Evolutionary conservation across 2,888 invertebrate species (phyloP), one percentile per base, ranked within the genome.

Genomic region (Pseudanteris insignis): DNA sequence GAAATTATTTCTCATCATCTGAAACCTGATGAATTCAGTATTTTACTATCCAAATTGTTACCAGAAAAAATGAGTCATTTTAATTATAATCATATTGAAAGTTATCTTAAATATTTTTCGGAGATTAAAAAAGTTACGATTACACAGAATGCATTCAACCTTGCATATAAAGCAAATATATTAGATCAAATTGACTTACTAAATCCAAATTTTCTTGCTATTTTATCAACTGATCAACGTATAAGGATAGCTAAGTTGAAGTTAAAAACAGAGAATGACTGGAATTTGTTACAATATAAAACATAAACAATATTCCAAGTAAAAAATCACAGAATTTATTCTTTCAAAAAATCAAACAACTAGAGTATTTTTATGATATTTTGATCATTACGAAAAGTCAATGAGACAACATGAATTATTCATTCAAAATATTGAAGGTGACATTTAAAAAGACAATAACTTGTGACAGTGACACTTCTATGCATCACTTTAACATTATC

Each of bases 181-280:
- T 32, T 70, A 1, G 63, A 68, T 0, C 37, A 62, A 8, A n/a
- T 40, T 1, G 13, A 58, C 0, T 36, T 62, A 1, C 37, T 79
- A 2, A 63, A 59, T 0, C 10, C 15, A 0, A 8, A 47, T 0
- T 36, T 77, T 4, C 15, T 46, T 1, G 1, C 7, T 0, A 21
- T 76, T 2, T 21, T 79, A 18, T 68, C 74, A 2, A 2, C 11
- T 1, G 67, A 72, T 0, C 68, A 76, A 8, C 70, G 79, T 1
- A 43, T 47, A 0, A 46, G 5, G 2, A 63, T 70, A 10, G 76
- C 73, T 2, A 65, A 61, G 5, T 53, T 61, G 2, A 76, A 73
- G 28, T 6, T 76, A 0, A 43, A 66, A n/a, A 28, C 44, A 2
- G 55, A 30, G 1, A 6, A 32, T 1, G 4, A 34, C 4, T 25